Evolutionary conservation across 2,888 invertebrate genomes (phyloP), one percentile per base, ranked within the genome.

Genomic region (Amiota minor): DNA sequence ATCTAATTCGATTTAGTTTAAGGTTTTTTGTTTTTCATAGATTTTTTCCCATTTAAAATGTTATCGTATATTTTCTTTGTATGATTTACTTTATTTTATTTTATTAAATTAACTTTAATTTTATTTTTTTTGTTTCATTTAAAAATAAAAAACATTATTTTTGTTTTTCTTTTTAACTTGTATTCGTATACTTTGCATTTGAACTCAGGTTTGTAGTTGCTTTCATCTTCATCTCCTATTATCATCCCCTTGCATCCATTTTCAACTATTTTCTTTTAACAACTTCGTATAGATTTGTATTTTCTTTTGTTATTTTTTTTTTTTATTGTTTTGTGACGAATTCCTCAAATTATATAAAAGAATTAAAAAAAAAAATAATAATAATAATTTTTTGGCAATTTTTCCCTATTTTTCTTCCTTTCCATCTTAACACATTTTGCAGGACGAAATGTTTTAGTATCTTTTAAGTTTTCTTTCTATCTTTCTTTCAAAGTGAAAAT

Each of bases 131-230:
- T 35, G 2, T 35, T 35, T 4, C 0, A 35, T 35, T 64, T 71
- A 73, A 81, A 79, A 72, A 72, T 76, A 78, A 78, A 70, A 80
- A 78, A 80, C 77, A 79, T 83, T 78, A 79, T 77, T 81, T 78
- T 80, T 71, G 77, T 75, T 80, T 73, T 23, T 23, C 23, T 23
- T 50, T 50, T 59, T 80, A 85, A 79, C 79, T 81, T 81, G 84
- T 84, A 82, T 87, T 89, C 89, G 89, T 89, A 89, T 89, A 89
- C 90, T 88, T 88, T 89, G 88, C 85, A 89, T 90, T 90, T 90
- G 89, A 90, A 90, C 90, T 89, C 86, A 89, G 88, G 89, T 89
- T 89, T 86, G 16, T 50, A 50, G 67, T 64, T 61, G 47, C 20
- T 61, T 65, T 47, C 16, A 46, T 47, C 49, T 12, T 47, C 8